Evolutionary conservation across 2,113 vertebrate genomes (phyloP).

Genomic region (Mirza zaza): DNA sequence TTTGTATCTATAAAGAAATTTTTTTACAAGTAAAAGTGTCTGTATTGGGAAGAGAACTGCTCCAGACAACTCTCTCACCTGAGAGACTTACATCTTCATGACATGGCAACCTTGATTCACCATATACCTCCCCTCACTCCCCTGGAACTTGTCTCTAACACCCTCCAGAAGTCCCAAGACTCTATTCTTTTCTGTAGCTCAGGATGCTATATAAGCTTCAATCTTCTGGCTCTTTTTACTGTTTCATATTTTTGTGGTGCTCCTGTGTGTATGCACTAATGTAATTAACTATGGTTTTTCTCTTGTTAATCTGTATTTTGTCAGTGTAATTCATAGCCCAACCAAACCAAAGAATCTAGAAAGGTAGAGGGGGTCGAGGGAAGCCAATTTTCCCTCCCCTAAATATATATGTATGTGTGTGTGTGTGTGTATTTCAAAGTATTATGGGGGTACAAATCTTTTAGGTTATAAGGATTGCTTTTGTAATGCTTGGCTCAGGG

Average conservation of each 20-base stretch:
- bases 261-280: not conserved
- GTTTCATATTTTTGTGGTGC: not conserved
- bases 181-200: not conserved
- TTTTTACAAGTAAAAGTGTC: not conserved
- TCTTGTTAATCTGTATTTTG: not conserved
- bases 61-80: not conserved
- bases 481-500: too few relatives aligned
- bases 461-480: too few relatives aligned
- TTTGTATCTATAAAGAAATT: not conserved
- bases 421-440: too few relatives aligned
- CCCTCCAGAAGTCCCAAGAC: not conserved
- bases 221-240: not conserved
- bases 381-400: not conserved
- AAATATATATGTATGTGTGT: too few relatives aligned
- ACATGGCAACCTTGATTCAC: not conserved
- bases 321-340: not conserved
- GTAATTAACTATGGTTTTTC: not conserved
- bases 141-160: not conserved
- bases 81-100: not conserved
- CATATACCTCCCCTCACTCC: not conserved
- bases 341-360: not conserved
- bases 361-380: accelerated
- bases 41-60: not conserved
- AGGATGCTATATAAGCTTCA: not conserved
- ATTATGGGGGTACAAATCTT: too few relatives aligned